Base-by-base conservation (phyloP, 2,888 invertebrate species). In the Trilocha varians region DNA sequence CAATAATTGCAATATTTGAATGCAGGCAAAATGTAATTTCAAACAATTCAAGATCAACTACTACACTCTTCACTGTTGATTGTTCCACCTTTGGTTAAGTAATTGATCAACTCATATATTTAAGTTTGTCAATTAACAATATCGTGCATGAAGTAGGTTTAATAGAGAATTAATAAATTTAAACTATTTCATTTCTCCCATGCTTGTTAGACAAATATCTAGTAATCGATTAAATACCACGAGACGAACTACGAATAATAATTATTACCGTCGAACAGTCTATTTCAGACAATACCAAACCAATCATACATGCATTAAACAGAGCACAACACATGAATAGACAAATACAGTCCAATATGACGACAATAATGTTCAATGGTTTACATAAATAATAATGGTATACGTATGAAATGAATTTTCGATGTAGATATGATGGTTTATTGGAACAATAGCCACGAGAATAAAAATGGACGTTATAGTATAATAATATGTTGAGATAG, bases 401-500 rank as follows among this genome's bases (percentile, higher is more conserved):
- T 25, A 25, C 25, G 25, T 11, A 25, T 25, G 25, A 25, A 25
- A 25, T 25, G 25, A 11, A 25, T 9, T 13, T 15, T 38, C 14
- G 32, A 13, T 38, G 38, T 25, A n/a, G n/a, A n/a, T n/a, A 14
- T 34, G 34, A 16, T 34, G 15, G 34, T 5, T 38, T 39, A 38
- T 34, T 40, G 41, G 4, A 46, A 43, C 47, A 50, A 43, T 47
- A 48, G 51, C 44, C 45, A 53, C 51, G 48, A 40, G 49, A 48
- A 44, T 50, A 55, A 53, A 44, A 49, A 48, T 48, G n/a, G n/a
- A n/a, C n/a, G n/a, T n/a, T n/a, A n/a, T n/a, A n/a, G 45, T 41
- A 47, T 37, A 40, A 38, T 40, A 48, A 41, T 40, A 38, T 54
- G 52, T 49, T 56, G 57, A 56, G 59, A 61, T 63, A 62, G 65